phyloP scores from a whole-genome alignment of 2,888 invertebrate genomes.

The Himalopsyche anomala region DNA sequence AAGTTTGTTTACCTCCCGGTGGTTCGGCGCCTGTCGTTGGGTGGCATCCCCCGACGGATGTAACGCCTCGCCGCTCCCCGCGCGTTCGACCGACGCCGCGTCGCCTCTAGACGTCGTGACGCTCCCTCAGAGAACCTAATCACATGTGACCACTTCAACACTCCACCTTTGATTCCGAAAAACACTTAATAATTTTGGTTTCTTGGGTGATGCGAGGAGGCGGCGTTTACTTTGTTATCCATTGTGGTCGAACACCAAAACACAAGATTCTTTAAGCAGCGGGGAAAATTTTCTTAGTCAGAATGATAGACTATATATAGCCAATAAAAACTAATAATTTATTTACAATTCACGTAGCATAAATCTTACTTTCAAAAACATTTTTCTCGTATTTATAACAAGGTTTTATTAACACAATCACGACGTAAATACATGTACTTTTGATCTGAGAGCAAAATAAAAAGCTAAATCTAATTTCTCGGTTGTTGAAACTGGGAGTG shows the following conservation, averaged over 20 bases:
- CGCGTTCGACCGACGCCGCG: slow-evolving; percentile 73
- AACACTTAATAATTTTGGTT: not conserved
- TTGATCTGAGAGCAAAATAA: not conserved
- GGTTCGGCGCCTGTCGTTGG: slow-evolving; percentile 78
- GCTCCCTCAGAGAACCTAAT: slow-evolving; percentile 65
- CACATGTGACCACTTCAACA: slow-evolving; percentile 37
- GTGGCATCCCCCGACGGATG: slow-evolving; percentile 75
- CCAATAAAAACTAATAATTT: no score
- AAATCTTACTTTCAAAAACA: no score
- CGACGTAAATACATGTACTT: not conserved
- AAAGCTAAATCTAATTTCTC: not conserved
- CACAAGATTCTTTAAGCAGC: not conserved
- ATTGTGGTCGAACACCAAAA: not conserved
- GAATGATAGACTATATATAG: no score
- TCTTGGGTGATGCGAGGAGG: not conserved
- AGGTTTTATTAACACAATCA: not conserved
- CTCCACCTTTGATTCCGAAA: not conserved
- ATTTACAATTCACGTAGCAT: no score
- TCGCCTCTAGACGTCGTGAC: slow-evolving; percentile 65
- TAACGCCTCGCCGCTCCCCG: slow-evolving; percentile 73
- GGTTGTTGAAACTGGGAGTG: not conserved
- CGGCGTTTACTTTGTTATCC: not conserved
- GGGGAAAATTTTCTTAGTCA: no score
- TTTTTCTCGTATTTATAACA: not conserved
- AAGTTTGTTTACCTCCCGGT: slow-evolving; percentile 78